Evolutionary conservation across 2,113 vertebrate genomes (phyloP), one percentile per base, ranked within the genome.

Genomic region (Burhinus bistriatus): DNA sequence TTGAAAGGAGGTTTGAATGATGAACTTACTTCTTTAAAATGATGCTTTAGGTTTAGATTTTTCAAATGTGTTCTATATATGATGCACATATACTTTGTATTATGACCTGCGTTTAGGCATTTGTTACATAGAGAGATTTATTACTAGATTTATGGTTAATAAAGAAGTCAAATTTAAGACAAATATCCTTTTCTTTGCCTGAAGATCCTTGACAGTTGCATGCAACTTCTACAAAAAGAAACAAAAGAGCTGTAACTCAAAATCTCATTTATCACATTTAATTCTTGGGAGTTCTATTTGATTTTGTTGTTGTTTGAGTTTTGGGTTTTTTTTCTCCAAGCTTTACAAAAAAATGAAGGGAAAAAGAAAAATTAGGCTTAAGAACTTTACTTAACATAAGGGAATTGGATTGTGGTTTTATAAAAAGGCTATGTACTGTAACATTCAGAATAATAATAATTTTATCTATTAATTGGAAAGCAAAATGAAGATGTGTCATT

Each of bases 1-100:
- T 80, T 81, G 52, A 95, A 91, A 87, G 57, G 29, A 44, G 12
- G 78, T 94, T 90, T 95, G 89, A 94, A 71, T 80, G 6, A 75
- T 83, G 89, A 91, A 95, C 42, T 49, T 57, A 20, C 12, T 81
- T 77, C n/a, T 81, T 84, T 68, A 72, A 81, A 87, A 76, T 22
- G 1, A 52, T 69, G 2, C 1, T 91, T 82, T 68, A 79, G 7
- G 17, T 84, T 83, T 91, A 79, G 52, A 57, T 9, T 79, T 90
- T 75, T 59, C 26, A 70, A 81, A 69, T 9, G 3, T 70, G 58
- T 77, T 83, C 68, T 73, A 30, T 42, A 44, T 27, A 88, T 30
- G 22, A 58, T 62, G 44, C 29, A 40, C 2, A 18, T 21, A 66
- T 18, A 71, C 32, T 44, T 76, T 44, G 17, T 19, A 40, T 76